Evolutionary conservation across 2,888 invertebrate genomes (phyloP).

Genomic region (Geophilus truncorum): DNA sequence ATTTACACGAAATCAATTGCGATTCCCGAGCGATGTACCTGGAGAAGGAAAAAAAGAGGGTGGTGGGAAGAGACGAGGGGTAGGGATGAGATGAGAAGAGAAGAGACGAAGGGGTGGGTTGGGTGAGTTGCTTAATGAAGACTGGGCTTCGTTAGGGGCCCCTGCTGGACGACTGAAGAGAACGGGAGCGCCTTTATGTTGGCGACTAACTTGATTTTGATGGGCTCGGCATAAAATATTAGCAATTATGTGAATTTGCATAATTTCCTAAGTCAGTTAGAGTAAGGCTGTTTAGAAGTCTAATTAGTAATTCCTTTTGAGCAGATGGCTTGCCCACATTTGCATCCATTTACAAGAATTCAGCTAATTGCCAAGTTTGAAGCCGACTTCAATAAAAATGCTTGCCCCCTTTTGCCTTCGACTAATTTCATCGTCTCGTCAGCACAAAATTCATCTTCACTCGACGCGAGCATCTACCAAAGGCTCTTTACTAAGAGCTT

Average conservation of each 20-base stretch:
- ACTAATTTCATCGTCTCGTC: background rate
- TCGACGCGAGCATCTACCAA: background rate
- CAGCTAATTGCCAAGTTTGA: slow-evolving; percentile 34
- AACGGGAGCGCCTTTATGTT: slow-evolving; percentile 13
- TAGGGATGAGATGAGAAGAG: background rate
- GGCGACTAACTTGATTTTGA: slow-evolving; percentile 35
- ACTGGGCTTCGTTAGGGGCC: slow-evolving; percentile 10
- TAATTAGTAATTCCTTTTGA: slow-evolving; percentile 36
- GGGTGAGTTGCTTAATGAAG: background rate
- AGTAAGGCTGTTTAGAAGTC: slow-evolving; percentile 34
- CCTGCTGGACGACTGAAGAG: background rate
- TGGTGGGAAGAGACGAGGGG: background rate
- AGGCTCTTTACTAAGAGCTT: background rate
- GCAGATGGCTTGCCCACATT: slow-evolving; percentile 34
- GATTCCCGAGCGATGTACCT: background rate
- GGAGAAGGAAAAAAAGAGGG: background rate
- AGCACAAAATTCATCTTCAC: background rate
- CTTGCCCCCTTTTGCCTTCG: background rate
- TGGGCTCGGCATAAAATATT: slow-evolving; percentile 36
- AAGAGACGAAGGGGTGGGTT: too few relatives aligned
- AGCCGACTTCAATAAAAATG: background rate
- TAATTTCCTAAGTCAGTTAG: slow-evolving; percentile 36
- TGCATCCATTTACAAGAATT: slow-evolving; percentile 35
- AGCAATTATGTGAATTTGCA: slow-evolving; percentile 35
- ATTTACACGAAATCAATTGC: background rate